A percentile compares a stretch with the other conserved stretches of the same genome.
These are phyloP conservation scores for Streblospio benedicti DNA, from an alignment of 1,140 invertebrate genomes.

Conservation along the genomic window DNA sequence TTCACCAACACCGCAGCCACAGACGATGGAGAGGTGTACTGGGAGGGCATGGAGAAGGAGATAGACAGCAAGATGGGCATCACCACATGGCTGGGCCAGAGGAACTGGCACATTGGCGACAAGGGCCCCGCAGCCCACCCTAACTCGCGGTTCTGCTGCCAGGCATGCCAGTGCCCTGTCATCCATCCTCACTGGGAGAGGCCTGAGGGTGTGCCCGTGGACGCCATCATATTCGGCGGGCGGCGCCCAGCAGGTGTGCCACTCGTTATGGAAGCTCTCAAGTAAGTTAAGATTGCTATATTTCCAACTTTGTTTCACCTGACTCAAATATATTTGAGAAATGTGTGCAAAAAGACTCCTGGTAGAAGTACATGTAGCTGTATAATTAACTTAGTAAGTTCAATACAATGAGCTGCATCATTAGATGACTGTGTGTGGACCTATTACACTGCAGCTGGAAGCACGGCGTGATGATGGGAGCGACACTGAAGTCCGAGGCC, in stretches of 20 bases:
- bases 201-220: constrained; percentile 68
- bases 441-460: too few relatives aligned
- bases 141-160: constrained; percentile 76
- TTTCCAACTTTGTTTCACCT: too few relatives aligned
- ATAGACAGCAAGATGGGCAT: constrained; percentile 62
- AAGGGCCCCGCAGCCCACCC: constrained; percentile 43
- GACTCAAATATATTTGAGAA: too few relatives aligned
- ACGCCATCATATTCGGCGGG: constrained; percentile 93
- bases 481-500: constrained; percentile 88
- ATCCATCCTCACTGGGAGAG: constrained; percentile 76
- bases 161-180: constrained; percentile 87
- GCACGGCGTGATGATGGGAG: constrained; percentile 93
- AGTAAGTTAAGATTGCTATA: too few relatives aligned
- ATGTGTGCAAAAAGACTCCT: too few relatives aligned
- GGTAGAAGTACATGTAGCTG: too few relatives aligned
- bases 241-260: constrained; percentile 86
- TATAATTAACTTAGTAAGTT: too few relatives aligned
- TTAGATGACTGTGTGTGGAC: too few relatives aligned
- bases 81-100: constrained; percentile 39
- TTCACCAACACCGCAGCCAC: constrained; percentile 99
- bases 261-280: constrained; percentile 80
- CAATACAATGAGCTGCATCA: too few relatives aligned
- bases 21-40: constrained; percentile 68
- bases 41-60: constrained; percentile 84
- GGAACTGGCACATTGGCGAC: constrained; percentile 52